A percentile compares a stretch with the other conserved stretches of the same genome.
Evolutionary conservation across 2,888 invertebrate species (phyloP).

Genomic region (Platycheirus albimanus): DNA sequence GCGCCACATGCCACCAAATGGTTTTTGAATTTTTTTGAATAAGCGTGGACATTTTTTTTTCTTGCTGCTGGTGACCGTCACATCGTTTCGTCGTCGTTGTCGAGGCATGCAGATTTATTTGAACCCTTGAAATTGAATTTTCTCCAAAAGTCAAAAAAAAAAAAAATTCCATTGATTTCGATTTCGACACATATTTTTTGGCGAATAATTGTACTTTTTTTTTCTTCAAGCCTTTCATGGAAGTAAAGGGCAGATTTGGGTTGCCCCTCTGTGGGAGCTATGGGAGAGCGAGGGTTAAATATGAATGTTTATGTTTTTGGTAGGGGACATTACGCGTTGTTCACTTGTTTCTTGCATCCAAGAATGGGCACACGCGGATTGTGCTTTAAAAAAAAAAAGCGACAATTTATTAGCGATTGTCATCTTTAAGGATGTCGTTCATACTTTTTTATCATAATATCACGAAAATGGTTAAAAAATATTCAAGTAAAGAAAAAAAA

Average conservation of each 20-base stretch:
- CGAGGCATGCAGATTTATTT: constrained; percentile 69
- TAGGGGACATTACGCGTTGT: constrained; percentile 16
- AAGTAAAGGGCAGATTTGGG: constrained; percentile 45
- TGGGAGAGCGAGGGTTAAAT: constrained; percentile 5
- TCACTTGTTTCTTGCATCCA: constrained; percentile 54
- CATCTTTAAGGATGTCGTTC: constrained; percentile 62
- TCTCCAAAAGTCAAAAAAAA: constrained; percentile 8
- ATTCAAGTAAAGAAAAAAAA: constrained; percentile 2
- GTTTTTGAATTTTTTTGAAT: constrained; percentile 48
- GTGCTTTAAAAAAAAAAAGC: constrained; percentile 53
- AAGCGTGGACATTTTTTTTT: constrained; percentile 35
- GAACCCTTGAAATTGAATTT: constrained; percentile 52
- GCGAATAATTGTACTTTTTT: constrained; percentile 2
- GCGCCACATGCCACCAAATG: constrained; percentile 49
- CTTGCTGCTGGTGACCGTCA: constrained; percentile 25
- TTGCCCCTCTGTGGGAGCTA: constrained; percentile 6
- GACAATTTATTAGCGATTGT: constrained; percentile 71
- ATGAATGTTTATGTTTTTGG: neutral
- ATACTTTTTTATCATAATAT: constrained; percentile 64
- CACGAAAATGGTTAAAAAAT: constrained; percentile 50
- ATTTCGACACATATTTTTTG: constrained; percentile 16
- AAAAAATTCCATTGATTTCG: constrained; percentile 9
- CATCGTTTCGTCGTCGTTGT: no score
- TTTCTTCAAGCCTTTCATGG: constrained; percentile 43
- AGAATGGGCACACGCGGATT: constrained; percentile 43